Evolutionary conservation across 2,113 vertebrate genomes (phyloP), one percentile per base, ranked within the genome.

Genomic region (Vulpes vulpes): DNA sequence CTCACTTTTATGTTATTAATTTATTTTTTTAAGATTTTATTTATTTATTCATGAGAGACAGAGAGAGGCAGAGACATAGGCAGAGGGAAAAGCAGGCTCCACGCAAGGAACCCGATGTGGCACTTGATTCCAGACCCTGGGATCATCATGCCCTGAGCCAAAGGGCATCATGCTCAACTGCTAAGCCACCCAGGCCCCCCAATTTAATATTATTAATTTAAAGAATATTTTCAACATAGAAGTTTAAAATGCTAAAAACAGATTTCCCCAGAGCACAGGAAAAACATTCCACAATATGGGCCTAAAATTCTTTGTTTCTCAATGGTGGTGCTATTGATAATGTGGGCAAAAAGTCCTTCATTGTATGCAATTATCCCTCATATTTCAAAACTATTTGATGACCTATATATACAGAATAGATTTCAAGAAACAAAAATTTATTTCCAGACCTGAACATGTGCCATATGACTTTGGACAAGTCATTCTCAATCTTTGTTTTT

Each of bases 341-440:
- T 9, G 2, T 95, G 35, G 74, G 74, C 43, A 62, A 53, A 87
- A 80, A 49, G 1, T 30, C 8, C 35, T 85, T 90, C 55, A 19
- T 23, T 86, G 20, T 74, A 55, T 71, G 16, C 14, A 43, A 76
- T 35, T 78, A 35, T 17, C n/a, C 19, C 5, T 89, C 59, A 19
- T 73, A 27, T 90, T 82, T 82, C n/a, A 49, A 25, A 92, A 93
- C n/a, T 92, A 12, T 20, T 82, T 95, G n/a, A 60, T 76, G 23
- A 53, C 7, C 69, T 62, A 22, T 10, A 23, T 83, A 10, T 65
- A 73, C 25, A 69, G 35, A 83, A 15, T 88, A 19, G 55, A 88
- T 97, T 73, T 82, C 11, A 73, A 88, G 94, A 79, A 22, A 35
- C 1, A n/a, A 43, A 62, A 80, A 1, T 51, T 64, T 87, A n/a